These are phyloP conservation scores for Hymenochirus boettgeri DNA, from an alignment of 2,113 vertebrate genomes.

Conservation along the genomic window DNA sequence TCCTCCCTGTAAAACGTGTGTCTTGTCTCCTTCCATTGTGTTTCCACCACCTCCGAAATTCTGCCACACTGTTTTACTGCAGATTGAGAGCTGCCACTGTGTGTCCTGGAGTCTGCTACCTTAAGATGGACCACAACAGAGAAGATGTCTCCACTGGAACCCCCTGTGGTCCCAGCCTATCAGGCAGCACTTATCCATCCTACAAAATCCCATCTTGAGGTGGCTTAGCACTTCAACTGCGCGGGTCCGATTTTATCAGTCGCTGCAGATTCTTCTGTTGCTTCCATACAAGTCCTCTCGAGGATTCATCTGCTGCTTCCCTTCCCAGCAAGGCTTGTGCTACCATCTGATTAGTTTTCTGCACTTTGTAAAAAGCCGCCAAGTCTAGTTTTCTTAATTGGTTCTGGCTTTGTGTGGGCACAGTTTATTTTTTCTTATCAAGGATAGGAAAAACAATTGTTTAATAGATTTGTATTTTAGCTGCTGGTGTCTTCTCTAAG, in stretches of 20 bases:
- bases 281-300: conserved; percentile 21
- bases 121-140: conserved; percentile 85
- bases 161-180: conserved; percentile 58
- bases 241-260: conserved; percentile 44
- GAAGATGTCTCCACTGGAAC: conserved; percentile 67
- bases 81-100: conserved; percentile 89
- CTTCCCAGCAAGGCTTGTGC: conserved; percentile 55
- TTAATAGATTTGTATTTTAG: neutral
- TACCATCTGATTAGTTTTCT: neutral
- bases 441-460: no score
- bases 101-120: conserved; percentile 81
- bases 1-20: conserved; percentile 30
- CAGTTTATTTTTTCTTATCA: conserved; percentile 13
- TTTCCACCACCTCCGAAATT: conserved; percentile 34
- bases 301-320: conserved; percentile 38
- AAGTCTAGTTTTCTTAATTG: conserved; percentile 45
- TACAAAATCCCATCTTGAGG: neutral
- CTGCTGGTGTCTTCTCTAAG: neutral
- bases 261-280: conserved; percentile 36
- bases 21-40: conserved; percentile 34
- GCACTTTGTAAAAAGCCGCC: conserved; percentile 6
- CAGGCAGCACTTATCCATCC: conserved; percentile 54
- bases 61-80: conserved; percentile 71
- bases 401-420: conserved; percentile 26
- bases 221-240: conserved; percentile 60